phyloP scores from a whole-genome alignment of 2,113 vertebrate species.

The Catagonus wagneri region DNA sequence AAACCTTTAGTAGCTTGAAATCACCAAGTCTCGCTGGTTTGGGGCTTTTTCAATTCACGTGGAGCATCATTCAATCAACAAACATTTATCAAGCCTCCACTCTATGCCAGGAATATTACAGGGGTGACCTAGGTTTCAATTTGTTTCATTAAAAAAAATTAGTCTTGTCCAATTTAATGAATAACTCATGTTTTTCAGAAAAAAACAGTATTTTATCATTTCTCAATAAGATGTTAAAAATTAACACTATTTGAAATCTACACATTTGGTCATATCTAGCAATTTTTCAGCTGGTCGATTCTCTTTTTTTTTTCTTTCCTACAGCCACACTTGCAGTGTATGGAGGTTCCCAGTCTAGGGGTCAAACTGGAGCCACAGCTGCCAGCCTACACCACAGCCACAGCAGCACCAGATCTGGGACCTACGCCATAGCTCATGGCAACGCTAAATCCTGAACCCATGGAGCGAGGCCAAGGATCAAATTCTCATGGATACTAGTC shows the following conservation, averaged over 20 bases:
- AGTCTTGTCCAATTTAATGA: conserved; percentile 31
- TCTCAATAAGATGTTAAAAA: conserved; percentile 48
- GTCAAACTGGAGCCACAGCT: no score
- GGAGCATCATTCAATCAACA: neutral
- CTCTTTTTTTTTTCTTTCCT: no score
- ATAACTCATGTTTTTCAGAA: neutral
- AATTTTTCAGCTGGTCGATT: neutral
- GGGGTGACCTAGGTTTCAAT: neutral
- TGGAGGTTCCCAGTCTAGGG: no score
- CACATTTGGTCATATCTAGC: neutral
- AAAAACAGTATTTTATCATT: neutral
- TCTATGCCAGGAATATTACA: neutral
- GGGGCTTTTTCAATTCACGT: neutral
- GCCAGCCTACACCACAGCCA: no score
- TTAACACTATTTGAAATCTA: neutral
- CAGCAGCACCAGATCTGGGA: no score
- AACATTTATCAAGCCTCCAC: neutral
- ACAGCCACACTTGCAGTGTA: no score
- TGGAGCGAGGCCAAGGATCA: no score
- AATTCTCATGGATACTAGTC: no score
- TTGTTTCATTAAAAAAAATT: neutral
- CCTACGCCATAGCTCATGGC: no score
- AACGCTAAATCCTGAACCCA: no score
- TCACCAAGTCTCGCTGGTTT: neutral
- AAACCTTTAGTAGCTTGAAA: neutral